Conservation (phyloP, 2,797 vertebrate species). For the Pseudochaenichthys georgianus region DNA sequence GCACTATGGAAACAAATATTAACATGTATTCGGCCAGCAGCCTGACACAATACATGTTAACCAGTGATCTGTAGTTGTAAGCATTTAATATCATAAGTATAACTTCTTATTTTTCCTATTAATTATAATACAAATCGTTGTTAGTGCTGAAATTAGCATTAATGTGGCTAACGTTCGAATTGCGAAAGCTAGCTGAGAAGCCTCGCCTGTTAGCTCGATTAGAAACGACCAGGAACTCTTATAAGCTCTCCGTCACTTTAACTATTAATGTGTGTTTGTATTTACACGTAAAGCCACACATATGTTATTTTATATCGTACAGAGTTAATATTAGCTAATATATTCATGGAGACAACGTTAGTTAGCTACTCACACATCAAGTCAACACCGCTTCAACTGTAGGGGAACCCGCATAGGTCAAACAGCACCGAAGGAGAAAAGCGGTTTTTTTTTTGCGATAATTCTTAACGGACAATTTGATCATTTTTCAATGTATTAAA, state of each 20-base stretch:
- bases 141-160: constrained; percentile 65
- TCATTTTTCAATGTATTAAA: not conserved
- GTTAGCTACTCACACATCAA: constrained; percentile 79
- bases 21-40: not conserved
- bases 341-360: constrained; percentile 32
- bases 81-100: not conserved
- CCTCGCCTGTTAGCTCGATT: constrained; percentile 42
- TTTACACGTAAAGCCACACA: not conserved
- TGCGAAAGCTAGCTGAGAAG: constrained; percentile 57
- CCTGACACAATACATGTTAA: not conserved
- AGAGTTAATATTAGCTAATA: not conserved
- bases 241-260: not conserved
- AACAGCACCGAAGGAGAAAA: not conserved
- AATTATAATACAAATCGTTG: not conserved
- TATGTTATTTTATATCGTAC: not conserved
- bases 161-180: constrained; percentile 64
- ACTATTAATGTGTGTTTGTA: not conserved
- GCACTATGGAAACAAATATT: not conserved
- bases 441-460: not conserved
- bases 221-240: not conserved
- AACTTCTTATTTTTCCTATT: not conserved
- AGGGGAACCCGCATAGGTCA: constrained; percentile 61
- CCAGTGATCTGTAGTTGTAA: not conserved
- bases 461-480: no score
- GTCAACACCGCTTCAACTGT: constrained; percentile 63